Percentiles rank a stretch among this genome's conserved stretches.
Evolutionary conservation across 2,113 vertebrate species (phyloP).

Genomic region (Eudyptes chrysolophus): DNA sequence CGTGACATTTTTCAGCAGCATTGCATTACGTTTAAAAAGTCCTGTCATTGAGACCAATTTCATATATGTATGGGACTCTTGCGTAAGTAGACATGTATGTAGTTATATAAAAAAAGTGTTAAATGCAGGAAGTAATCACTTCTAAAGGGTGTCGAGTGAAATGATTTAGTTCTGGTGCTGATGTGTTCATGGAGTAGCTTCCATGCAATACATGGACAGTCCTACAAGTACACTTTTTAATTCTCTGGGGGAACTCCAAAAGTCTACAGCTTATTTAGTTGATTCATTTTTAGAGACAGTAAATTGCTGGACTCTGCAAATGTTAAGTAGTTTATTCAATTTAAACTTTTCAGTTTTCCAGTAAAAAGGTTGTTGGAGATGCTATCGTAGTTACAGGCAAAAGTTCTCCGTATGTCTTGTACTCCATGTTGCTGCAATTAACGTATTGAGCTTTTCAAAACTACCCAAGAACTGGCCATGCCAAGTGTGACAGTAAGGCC

Average conservation of each 20-base stretch:
- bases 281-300: neutral
- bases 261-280: neutral
- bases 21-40: neutral
- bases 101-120: neutral
- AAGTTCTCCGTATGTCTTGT: neutral
- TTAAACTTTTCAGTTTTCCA: neutral
- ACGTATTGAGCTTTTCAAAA: neutral
- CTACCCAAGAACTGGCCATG: neutral
- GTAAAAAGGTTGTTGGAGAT: neutral
- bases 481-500: neutral
- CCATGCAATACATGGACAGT: neutral
- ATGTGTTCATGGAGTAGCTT: neutral
- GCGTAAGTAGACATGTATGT: neutral
- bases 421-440: neutral
- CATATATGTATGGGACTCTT: neutral
- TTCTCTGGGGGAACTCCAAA: neutral
- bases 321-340: neutral
- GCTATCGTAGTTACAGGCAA: neutral
- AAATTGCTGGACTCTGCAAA: neutral
- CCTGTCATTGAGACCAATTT: neutral
- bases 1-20: neutral
- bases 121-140: neutral
- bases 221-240: neutral
- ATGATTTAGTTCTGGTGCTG: neutral
- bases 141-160: neutral